Evolutionary conservation across 2,797 vertebrate species (phyloP), one percentile per base, ranked within the genome.

Genomic region (Phalanger gymnotis): DNA sequence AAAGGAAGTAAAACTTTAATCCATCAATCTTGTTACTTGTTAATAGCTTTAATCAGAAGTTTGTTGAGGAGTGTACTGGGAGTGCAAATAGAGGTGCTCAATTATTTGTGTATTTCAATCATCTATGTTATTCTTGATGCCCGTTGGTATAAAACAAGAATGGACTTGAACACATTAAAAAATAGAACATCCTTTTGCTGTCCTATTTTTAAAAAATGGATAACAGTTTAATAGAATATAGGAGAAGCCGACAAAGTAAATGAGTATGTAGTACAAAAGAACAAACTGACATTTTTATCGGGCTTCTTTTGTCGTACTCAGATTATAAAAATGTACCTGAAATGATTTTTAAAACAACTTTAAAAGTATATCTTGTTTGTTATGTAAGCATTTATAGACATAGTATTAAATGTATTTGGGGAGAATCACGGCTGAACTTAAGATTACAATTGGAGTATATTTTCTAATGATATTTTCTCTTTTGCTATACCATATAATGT

Each of bases 281-380:
- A 47, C 51, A 96, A 73, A 94, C 40, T 93, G 53, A 95, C 90
- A 95, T 94, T 95, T 94, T 94, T 90, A 95, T 52, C n/a, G 34
- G 92, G 92, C 52, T 5, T 93, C 94, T 95, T 92, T 91, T 12
- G 0, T 89, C 10, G 31, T 95, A 93, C 3, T 92, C 54, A 25
- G 66, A 94, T 94, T 93, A 22, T 94, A 53, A 96, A 94, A 94
- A 11, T 91, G 54, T 81, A 4, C 94, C 53, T 73, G 53, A 91
- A 40, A 27, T 7, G 53, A 54, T 91, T 94, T 56, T 91, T 58
- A 92, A 95, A 94, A 94, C 52, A 95, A 93, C 27, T 57, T 91
- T 87, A 87, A 95, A 90, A 4, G 91, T 52, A 40, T 40, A 22
- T 14, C 61, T 95, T 95, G 61, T 14, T 93, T 93, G 22, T 58